A percentile compares a stretch with the other conserved stretches of the same genome.
Evolutionary conservation across 2,113 vertebrate genomes (phyloP).

Genomic region (Oncorhynchus masou): DNA sequence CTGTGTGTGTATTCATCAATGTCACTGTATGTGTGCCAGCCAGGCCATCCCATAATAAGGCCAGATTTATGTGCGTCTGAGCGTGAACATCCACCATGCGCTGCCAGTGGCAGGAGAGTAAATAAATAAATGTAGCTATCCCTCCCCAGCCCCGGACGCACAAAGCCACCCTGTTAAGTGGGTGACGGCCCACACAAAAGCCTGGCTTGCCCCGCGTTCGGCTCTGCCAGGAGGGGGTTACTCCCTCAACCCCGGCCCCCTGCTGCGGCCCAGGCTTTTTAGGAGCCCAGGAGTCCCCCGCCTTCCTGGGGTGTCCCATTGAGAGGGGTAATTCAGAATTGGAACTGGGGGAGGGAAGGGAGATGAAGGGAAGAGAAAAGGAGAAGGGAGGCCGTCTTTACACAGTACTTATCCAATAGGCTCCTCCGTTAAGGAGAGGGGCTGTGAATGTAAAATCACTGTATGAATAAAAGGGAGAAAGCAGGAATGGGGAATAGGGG

Average conservation of each 20-base stretch:
- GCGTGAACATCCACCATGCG: slow-evolving; percentile 13
- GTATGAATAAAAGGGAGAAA: slow-evolving; percentile 39
- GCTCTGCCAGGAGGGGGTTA: slow-evolving; percentile 10
- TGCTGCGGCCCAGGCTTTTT: slow-evolving; percentile 19
- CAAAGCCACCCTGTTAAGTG: slow-evolving; percentile 41
- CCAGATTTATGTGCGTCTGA: slow-evolving; percentile 18
- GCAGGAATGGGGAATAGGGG: slow-evolving; percentile 7
- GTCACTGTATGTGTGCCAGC: slow-evolving; percentile 2
- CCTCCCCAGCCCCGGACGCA: neutral
- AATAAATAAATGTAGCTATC: slow-evolving; percentile 46
- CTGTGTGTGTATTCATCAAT: too few relatives aligned
- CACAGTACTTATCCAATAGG: slow-evolving; percentile 33
- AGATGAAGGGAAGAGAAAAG: neutral
- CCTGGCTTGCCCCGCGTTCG: slow-evolving; percentile 9
- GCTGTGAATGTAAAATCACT: slow-evolving; percentile 51
- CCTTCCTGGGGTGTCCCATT: slow-evolving; percentile 31
- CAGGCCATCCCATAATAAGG: slow-evolving; percentile 1
- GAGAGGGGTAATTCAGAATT: slow-evolving; percentile 53
- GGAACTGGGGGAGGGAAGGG: slow-evolving; percentile 3
- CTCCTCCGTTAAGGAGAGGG: slow-evolving; percentile 11
- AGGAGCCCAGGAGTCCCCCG: neutral
- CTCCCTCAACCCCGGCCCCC: slow-evolving; percentile 23
- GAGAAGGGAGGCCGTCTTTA: slow-evolving; percentile 13
- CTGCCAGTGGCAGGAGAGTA: slow-evolving; percentile 32
- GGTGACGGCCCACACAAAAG: slow-evolving; percentile 43